These are phyloP conservation scores for Pampusana beccarii DNA, from an alignment of 2,113 vertebrate genomes.

Conservation along the genomic window DNA sequence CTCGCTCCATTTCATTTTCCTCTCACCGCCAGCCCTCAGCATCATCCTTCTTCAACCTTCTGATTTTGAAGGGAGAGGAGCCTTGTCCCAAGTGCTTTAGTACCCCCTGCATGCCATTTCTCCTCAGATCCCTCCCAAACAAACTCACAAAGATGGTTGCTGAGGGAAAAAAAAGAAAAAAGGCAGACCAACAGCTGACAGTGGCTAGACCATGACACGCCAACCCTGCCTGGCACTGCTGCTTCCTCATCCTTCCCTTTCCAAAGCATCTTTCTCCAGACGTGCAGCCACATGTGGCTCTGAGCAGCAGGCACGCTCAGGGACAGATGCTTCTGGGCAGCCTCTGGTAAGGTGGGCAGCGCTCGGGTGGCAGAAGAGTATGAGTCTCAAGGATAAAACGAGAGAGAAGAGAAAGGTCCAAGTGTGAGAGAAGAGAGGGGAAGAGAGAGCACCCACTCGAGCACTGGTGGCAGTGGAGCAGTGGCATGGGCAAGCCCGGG, in stretches of 20 bases:
- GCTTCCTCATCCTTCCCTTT: neutral
- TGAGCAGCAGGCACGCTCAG: neutral
- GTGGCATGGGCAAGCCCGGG: neutral
- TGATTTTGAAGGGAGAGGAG: neutral
- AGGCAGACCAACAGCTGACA: neutral
- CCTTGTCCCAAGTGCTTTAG: neutral
- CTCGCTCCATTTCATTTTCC: accelerated
- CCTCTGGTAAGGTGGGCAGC: neutral
- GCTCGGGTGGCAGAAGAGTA: neutral
- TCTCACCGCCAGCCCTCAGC: neutral
- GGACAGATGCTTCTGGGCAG: neutral
- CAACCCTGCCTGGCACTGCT: neutral
- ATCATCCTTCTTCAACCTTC: neutral
- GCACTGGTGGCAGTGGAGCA: neutral
- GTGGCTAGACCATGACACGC: neutral
- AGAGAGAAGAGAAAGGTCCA: neutral
- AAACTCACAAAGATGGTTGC: neutral
- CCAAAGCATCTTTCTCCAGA: neutral
- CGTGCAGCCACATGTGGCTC: accelerated
- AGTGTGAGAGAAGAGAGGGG: neutral
- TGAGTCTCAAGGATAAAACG: neutral
- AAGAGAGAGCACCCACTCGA: neutral
- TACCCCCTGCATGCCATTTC: neutral
- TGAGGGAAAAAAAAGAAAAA: no score
- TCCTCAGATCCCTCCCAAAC: neutral